These are phyloP conservation scores for Palaemon carinicauda DNA, from an alignment of 1,140 invertebrate species.

Conservation along the genomic window DNA sequence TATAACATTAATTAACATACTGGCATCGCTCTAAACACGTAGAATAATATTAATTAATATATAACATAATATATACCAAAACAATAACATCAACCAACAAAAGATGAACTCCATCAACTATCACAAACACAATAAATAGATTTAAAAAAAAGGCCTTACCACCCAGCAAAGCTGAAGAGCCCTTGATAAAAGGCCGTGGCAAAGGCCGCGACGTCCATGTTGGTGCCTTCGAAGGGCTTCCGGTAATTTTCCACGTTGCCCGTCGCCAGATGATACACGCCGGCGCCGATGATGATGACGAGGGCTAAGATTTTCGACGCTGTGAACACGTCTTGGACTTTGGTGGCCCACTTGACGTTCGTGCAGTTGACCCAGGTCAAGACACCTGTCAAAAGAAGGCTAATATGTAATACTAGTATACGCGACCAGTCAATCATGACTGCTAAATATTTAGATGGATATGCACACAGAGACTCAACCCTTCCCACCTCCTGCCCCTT, in stretches of 20 bases:
- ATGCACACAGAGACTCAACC: too few species aligned
- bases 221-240: constrained; percentile 70
- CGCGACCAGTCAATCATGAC: too few species aligned
- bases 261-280: constrained; percentile 70
- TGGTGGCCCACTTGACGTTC: constrained; percentile 93
- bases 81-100: too few species aligned
- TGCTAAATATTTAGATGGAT: too few species aligned
- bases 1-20: too few species aligned
- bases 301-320: constrained; percentile 92
- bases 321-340: constrained; percentile 92
- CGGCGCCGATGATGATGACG: constrained; percentile 85
- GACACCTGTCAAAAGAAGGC: constrained; percentile 74
- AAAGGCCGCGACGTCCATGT: constrained; percentile 67
- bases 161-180: constrained; percentile 77
- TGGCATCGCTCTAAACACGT: too few species aligned
- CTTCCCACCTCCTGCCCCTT: too few species aligned
- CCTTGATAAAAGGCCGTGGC: constrained; percentile 75
- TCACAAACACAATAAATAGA: too few species aligned
- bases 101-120: too few species aligned
- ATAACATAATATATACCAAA: too few species aligned
- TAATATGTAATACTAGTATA: not conserved
- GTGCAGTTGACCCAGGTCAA: constrained; percentile 95
- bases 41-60: too few species aligned
- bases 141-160: constrained; percentile 64
- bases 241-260: constrained; percentile 69